phyloP scores from a whole-genome alignment of 53 echinoderm and acorn worm genomes.

The Echinarachnius parma region DNA sequence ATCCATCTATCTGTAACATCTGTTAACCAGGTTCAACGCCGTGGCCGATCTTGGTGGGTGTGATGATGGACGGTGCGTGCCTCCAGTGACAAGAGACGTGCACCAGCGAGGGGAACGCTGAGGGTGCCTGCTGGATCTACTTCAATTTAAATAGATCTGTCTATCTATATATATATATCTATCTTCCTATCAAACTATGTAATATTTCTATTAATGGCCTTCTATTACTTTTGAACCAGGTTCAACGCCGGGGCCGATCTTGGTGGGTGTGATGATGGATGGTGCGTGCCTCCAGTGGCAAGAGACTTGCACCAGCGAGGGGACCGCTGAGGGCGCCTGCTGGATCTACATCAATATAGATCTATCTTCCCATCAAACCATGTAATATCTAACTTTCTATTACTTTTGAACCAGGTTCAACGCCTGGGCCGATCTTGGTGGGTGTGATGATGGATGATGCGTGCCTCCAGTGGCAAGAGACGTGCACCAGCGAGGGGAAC shows the following conservation, averaged over 20 bases:
- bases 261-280: constrained; percentile 57
- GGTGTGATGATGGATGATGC: constrained; percentile 55
- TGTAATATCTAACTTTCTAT: too few species aligned
- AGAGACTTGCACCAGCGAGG: constrained; percentile 53
- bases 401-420: constrained; percentile 28
- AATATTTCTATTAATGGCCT: too few species aligned
- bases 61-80: constrained; percentile 55
- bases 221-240: constrained; percentile 18
- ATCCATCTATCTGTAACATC: too few species aligned
- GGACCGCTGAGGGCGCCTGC: constrained; percentile 53
- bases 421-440: constrained; percentile 55
- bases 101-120: constrained; percentile 39
- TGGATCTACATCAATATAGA: constrained; percentile 75
- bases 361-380: too few species aligned
- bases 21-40: constrained; percentile 55
- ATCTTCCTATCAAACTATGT: too few species aligned
- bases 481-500: constrained; percentile 51
- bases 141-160: too few species aligned
- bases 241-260: constrained; percentile 51
- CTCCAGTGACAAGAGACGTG: constrained; percentile 69
- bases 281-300: constrained; percentile 66
- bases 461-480: constrained; percentile 68
- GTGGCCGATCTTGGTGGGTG: constrained; percentile 55
- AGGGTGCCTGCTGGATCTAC: constrained; percentile 70
- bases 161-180: too few species aligned